Evolutionary conservation across 2,888 invertebrate species (phyloP).

Genomic region (Acanthococcus lagerstroemiae): DNA sequence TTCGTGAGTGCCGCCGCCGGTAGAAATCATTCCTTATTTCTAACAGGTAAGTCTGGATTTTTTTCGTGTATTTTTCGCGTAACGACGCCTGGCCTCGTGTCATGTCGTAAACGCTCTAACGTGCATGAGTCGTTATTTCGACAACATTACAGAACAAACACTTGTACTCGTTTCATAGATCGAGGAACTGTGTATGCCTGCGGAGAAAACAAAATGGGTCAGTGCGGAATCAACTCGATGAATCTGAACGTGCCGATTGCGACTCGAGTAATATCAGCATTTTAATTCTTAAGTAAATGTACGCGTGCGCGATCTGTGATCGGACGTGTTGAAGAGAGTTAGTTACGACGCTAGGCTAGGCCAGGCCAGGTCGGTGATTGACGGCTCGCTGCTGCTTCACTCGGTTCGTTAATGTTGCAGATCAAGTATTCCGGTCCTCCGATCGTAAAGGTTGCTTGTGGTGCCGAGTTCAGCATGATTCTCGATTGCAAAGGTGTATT

Average conservation of each 20-base stretch:
- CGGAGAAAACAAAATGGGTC: conserved; percentile 86
- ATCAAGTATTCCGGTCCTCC: conserved; percentile 60
- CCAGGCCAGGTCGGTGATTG: no score
- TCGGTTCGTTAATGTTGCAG: conserved; percentile 37
- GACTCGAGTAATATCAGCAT: conserved; percentile 3
- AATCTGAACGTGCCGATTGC: conserved; percentile 3
- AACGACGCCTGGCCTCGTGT: no score
- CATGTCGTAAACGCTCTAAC: no score
- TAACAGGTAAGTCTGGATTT: conserved; percentile 52
- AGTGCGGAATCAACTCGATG: conserved; percentile 62
- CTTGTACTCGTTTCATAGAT: conserved; percentile 47
- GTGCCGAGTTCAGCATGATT: conserved; percentile 86
- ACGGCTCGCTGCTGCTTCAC: no score
- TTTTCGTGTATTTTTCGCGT: background rate
- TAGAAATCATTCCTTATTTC: conserved; percentile 74
- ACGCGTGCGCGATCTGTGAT: background rate
- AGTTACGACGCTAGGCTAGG: no score
- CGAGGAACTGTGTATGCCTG: conserved; percentile 78
- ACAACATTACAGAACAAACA: no score
- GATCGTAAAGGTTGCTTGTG: conserved; percentile 78
- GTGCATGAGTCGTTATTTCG: no score
- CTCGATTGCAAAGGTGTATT: conserved; percentile 78
- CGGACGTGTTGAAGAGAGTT: background rate
- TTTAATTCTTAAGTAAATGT: background rate
- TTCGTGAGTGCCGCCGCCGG: conserved; percentile 81